Evolutionary conservation across 2,113 vertebrate species (phyloP), one percentile per base, ranked within the genome.

Genomic region (Thermophis baileyi): DNA sequence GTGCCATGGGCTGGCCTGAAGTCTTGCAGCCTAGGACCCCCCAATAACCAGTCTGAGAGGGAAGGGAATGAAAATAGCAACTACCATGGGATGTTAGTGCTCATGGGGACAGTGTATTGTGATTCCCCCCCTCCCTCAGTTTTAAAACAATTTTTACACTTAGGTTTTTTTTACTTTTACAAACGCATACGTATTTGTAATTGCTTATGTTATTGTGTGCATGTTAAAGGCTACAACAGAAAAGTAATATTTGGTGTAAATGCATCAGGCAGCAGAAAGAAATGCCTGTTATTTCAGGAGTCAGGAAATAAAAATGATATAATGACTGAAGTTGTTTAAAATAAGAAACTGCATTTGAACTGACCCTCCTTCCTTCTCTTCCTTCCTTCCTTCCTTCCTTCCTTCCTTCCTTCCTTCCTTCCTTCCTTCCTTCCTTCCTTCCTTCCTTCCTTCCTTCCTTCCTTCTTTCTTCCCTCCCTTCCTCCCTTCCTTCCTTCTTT

Each of bases 401-500:
- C n/a, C 4, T 24, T 18, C 3, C 4, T 25, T 57, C 24, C 20
- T 55, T 55, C 22, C 22, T 57, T 8, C 2, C 22, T 57, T 8
- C 2, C 55, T 25, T 9, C 6, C 22, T 57, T 9, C 22, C 6
- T 8, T 25, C 6, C 6, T 25, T 57, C 4, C 18, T 54, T 22
- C 53, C 11, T 50, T 55, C 54, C 1, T 6, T 55, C 20, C 6
- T 24, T 55, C 54, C 0, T 14, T 16, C 12, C 3, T 14, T 51
- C 2, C 9, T 18, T 22, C 69, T n/a, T 0, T 16, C 35, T 81
- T 7, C 5, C 16, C 35, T 1, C 9, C 69, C 6, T 2, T 1
- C n/a, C n/a, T 0, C 3, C 63, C 12, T 0, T 8, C 50, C 11
- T 1, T 14, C 30, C 1, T 4, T 74, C 8, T 6, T 46, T 46